Base-by-base conservation (phyloP, 2,797 vertebrate genomes). In the Pantherophis alleghaniensis region DNA sequence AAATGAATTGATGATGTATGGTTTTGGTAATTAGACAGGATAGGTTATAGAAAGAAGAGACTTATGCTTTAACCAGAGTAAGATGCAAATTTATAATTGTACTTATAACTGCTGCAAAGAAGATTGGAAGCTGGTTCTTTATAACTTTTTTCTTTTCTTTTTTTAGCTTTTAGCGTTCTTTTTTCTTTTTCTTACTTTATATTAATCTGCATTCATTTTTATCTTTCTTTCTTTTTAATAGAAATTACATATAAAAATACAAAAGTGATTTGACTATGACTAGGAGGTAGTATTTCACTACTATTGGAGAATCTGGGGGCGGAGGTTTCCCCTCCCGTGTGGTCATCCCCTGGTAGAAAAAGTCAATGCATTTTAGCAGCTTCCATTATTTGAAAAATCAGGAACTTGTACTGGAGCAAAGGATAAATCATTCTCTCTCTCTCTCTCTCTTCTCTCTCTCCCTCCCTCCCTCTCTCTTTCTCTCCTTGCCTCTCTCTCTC, bases 371-470 rank as follows among this genome's bases (percentile, higher is more conserved):
- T 88, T 91, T 92, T 93, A 92, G 91, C 90, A 86, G 9, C 7
- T 69, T 94, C 93, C 92, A 93, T 95, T 91, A 2, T 91, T 94
- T 87, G 53, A 95, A 96, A 96, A 95, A 74, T 10, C 5, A 42
- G 89, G 61, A 91, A 89, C 92, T 59, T 91, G 60, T 93, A 88
- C 94, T 83, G 56, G 94, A 94, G 59, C 87, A 86, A 51, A 51
- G 47, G 61, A 55, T 37, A 28, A 93, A 59, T 57, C 59, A 11
- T 83, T 95, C 96, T 96, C n/a, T 1, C 37, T 95, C 87, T 92
- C 87, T 95, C 96, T 93, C 94, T 91, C 96, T 96, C 97, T 47
- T 92, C 93, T 94, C 96, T 93, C 94, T 89, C 96, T 96, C 97
- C 94, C 97, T 95, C 93, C 94, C 96, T 96, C n/a, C 0, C 28